Percentiles rank a stretch among this genome's conserved stretches.
phyloP scores from a whole-genome alignment of 2,113 vertebrate genomes.

The Cinclus cinclus region DNA sequence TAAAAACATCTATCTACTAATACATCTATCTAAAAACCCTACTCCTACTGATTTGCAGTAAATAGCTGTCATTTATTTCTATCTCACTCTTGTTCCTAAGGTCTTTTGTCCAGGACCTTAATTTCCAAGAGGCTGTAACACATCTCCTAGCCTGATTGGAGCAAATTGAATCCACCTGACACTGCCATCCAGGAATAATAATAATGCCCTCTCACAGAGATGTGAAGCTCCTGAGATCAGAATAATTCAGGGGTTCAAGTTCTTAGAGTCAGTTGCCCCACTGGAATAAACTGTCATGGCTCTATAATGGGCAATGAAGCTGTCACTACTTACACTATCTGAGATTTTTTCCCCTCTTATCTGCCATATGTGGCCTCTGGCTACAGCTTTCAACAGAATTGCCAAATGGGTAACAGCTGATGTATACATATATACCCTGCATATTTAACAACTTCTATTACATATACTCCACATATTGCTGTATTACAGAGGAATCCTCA shows the following conservation, averaged over 20 bases:
- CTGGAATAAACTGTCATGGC: background rate
- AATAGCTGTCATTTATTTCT: background rate
- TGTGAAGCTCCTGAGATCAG: background rate
- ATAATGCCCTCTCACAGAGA: background rate
- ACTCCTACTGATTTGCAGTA: background rate
- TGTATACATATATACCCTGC: background rate
- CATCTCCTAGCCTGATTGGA: slow-evolving; percentile 11
- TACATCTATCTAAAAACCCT: no score
- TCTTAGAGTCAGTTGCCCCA: background rate
- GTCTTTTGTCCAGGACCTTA: background rate
- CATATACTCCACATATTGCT: background rate
- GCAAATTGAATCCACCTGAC: slow-evolving; percentile 44
- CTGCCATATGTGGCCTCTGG: background rate
- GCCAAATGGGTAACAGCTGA: background rate
- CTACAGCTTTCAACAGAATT: background rate
- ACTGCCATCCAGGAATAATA: background rate
- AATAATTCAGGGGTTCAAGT: slow-evolving; percentile 16
- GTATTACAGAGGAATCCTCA: background rate
- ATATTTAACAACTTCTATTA: background rate
- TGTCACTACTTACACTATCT: background rate
- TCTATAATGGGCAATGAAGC: background rate
- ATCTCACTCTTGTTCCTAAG: background rate
- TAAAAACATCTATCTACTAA: no score
- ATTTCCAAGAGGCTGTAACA: background rate
- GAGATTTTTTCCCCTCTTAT: background rate